Evolutionary conservation across 2,113 vertebrate genomes (phyloP).

Genomic region (Capreolus pygargus): DNA sequence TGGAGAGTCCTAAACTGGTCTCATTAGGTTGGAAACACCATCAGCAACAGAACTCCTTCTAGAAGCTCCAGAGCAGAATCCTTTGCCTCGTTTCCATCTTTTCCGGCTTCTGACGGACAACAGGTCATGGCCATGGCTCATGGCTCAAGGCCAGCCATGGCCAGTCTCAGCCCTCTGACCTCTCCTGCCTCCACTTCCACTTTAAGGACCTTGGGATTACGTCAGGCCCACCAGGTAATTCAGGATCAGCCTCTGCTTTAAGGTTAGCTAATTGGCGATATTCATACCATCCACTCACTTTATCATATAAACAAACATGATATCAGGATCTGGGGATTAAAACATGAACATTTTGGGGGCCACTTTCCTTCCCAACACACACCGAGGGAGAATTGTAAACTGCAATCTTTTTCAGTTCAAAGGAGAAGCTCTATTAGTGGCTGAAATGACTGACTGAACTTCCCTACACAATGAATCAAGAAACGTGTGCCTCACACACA

Average conservation of each 20-base stretch:
- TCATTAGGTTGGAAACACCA: background rate
- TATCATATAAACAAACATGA: no score
- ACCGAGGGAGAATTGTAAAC: background rate
- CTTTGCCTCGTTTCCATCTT: no score
- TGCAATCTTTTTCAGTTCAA: background rate
- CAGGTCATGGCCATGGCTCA: accelerated
- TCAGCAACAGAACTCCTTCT: background rate
- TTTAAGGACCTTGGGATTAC: accelerated
- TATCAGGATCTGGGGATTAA: background rate
- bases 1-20: background rate
- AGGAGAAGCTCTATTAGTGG: background rate
- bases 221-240: accelerated
- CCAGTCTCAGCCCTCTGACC: background rate
- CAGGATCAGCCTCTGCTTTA: no score
- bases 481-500: accelerated
- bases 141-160: accelerated
- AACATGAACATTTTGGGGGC: accelerated
- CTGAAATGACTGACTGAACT: background rate
- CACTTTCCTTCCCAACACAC: background rate
- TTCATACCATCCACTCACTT: background rate
- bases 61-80: background rate
- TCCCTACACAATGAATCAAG: background rate
- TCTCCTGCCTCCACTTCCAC: no score
- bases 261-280: accelerated
- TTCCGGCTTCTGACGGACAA: background rate